Conservation (phyloP, 2,888 invertebrate species). For the Endomychus coccineus region DNA sequence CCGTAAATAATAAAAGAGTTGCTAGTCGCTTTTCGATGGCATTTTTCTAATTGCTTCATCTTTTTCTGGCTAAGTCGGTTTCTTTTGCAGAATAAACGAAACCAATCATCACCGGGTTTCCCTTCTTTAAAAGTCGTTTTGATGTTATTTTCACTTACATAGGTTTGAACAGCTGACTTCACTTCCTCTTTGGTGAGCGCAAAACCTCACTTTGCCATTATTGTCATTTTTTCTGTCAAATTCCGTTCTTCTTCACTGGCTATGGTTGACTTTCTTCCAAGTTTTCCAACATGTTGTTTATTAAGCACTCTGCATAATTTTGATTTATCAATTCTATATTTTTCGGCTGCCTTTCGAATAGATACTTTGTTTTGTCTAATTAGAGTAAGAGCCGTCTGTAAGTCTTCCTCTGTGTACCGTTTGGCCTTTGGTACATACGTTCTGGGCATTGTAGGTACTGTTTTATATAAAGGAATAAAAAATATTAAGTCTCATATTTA, state of each 20-base stretch:
- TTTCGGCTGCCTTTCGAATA: constrained; percentile 10
- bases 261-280: constrained; percentile 5
- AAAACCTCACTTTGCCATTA: constrained; percentile 11
- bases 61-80: constrained; percentile 16
- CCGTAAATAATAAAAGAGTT: constrained; percentile 19
- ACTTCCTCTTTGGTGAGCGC: constrained; percentile 14
- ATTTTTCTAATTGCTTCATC: constrained; percentile 17
- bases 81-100: constrained; percentile 17
- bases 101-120: constrained; percentile 19
- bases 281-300: not conserved
- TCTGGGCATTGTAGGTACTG: no score
- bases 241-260: constrained; percentile 1
- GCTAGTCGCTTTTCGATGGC: constrained; percentile 12
- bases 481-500: no score
- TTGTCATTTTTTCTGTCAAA: constrained; percentile 8
- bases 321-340: constrained; percentile 9
- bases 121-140: constrained; percentile 15
- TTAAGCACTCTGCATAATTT: not conserved
- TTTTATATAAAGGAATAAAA: no score
- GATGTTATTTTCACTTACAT: constrained; percentile 15
- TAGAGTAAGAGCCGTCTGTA: constrained; percentile 12
- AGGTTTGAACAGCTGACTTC: constrained; percentile 13
- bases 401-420: constrained; percentile 13
- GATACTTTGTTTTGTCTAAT: constrained; percentile 11
- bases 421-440: no score